Conservation (phyloP, 2,888 invertebrate species). For the Nomada fucata region DNA sequence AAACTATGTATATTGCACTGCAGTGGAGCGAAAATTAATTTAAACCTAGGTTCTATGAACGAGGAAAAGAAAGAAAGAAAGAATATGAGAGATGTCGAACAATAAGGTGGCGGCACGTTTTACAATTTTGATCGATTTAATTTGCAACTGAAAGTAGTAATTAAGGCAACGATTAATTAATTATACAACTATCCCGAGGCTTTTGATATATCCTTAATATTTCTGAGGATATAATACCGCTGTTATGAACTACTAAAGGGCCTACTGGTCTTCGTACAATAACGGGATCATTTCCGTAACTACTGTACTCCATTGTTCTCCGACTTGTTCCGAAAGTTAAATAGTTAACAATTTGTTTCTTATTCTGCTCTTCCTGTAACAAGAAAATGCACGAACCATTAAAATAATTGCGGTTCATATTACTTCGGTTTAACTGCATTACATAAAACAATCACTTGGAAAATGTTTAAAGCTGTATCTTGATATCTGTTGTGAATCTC, state of each 20-base stretch:
- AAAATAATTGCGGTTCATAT: background rate
- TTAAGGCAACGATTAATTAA: constrained; percentile 67
- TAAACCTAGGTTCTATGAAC: background rate
- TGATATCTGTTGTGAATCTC: constrained; percentile 80
- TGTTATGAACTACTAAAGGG: constrained; percentile 35
- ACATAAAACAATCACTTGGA: constrained; percentile 75
- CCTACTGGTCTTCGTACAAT: constrained; percentile 72
- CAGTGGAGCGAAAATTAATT: background rate
- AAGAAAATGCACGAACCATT: constrained; percentile 2
- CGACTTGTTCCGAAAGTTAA: constrained; percentile 81
- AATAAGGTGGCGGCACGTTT: background rate
- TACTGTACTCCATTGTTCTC: constrained; percentile 80
- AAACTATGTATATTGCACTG: background rate
- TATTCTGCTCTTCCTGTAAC: constrained; percentile 78
- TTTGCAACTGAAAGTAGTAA: constrained; percentile 6
- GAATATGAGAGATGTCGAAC: background rate
- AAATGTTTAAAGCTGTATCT: constrained; percentile 80
- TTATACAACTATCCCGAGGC: constrained; percentile 73
- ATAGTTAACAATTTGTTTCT: constrained; percentile 73
- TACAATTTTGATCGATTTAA: constrained; percentile 1
- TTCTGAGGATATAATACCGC: constrained; percentile 58
- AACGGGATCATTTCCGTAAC: constrained; percentile 81
- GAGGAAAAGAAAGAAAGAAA: background rate
- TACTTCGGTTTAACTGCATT: too few species aligned
- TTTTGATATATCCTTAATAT: constrained; percentile 74